Conservation (phyloP, 2,797 vertebrate genomes). For the Jordanella pulchra region DNA sequence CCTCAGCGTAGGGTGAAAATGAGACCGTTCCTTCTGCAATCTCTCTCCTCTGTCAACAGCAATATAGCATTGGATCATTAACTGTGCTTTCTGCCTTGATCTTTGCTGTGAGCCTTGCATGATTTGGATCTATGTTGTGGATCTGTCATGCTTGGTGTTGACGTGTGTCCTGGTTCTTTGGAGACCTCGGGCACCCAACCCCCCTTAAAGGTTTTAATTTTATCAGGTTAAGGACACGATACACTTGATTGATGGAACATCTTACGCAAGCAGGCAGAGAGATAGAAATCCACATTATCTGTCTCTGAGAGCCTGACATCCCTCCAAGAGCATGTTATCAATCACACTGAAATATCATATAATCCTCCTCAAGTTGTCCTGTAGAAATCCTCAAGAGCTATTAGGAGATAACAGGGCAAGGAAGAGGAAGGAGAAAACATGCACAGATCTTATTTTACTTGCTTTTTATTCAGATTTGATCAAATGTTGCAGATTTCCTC, state of each 20-base stretch:
- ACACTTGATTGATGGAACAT: conserved; percentile 76
- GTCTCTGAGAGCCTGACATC: conserved; percentile 80
- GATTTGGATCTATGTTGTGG: conserved; percentile 68
- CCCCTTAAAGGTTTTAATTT: conserved; percentile 80
- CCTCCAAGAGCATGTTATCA: conserved; percentile 78
- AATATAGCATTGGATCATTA: conserved; percentile 66
- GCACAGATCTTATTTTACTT: conserved; percentile 42
- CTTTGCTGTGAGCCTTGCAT: conserved; percentile 47
- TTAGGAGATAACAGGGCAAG: conserved; percentile 61
- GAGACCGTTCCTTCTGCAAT: conserved; percentile 77
- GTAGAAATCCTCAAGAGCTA: conserved; percentile 73
- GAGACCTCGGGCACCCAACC: conserved; percentile 47
- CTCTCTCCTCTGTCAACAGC: conserved; percentile 71
- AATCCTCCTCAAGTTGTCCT: conserved; percentile 77
- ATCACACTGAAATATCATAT: conserved; percentile 80
- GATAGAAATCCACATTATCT: conserved; percentile 83
- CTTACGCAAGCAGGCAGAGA: conserved; percentile 75
- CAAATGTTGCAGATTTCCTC: conserved; percentile 10
- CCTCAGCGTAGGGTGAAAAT: conserved; percentile 70
- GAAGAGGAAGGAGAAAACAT: conserved; percentile 39
- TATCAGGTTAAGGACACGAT: conserved; percentile 74
- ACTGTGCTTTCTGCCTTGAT: conserved; percentile 57
- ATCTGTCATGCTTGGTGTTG: conserved; percentile 65
- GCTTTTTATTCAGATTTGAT: conserved; percentile 7
- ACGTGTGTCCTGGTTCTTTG: conserved; percentile 68